phyloP scores from a whole-genome alignment of 2,113 vertebrate genomes.

The Morone saxatilis region DNA sequence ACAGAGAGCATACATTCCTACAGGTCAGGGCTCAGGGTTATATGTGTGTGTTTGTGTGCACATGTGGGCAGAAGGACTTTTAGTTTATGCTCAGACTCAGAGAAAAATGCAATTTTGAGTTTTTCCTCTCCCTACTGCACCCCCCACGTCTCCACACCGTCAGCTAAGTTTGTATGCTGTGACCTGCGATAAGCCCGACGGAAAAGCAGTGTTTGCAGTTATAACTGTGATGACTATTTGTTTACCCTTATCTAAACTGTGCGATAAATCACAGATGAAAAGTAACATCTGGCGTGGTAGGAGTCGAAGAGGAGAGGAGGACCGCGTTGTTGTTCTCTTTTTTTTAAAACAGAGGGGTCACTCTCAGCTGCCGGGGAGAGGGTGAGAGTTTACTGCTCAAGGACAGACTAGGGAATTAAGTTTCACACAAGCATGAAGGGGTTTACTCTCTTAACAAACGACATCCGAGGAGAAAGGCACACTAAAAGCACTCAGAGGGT shows the following conservation, averaged over 20 bases:
- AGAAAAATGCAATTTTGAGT: constrained; percentile 63
- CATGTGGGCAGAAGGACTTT: constrained; percentile 33
- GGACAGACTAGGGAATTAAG: constrained; percentile 79
- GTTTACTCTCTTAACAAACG: constrained; percentile 77
- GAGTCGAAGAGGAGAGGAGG: constrained; percentile 50
- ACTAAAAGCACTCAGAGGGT: constrained; percentile 74
- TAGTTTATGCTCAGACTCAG: constrained; percentile 59
- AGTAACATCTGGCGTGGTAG: constrained; percentile 78
- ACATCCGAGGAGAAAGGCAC: constrained; percentile 72
- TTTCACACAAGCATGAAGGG: constrained; percentile 78
- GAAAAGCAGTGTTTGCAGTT: constrained; percentile 79
- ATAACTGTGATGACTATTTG: constrained; percentile 83
- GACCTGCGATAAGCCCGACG: constrained; percentile 77
- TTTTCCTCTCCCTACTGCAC: background rate
- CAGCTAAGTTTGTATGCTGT: constrained; percentile 72
- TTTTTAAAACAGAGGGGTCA: constrained; percentile 63
- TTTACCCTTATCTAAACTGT: constrained; percentile 78
- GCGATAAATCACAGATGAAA: constrained; percentile 76
- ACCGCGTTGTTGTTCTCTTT: constrained; percentile 11
- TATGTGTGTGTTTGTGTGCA: constrained; percentile 49
- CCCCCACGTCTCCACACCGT: constrained; percentile 30
- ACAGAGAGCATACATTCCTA: constrained; percentile 75
- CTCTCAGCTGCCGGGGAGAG: constrained; percentile 69
- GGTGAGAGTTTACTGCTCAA: constrained; percentile 80
- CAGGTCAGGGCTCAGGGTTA: constrained; percentile 77